Percentiles rank a stretch among this genome's conserved stretches.
Conservation (phyloP, 2,888 invertebrate species). For the Seladonia tumulorum region DNA sequence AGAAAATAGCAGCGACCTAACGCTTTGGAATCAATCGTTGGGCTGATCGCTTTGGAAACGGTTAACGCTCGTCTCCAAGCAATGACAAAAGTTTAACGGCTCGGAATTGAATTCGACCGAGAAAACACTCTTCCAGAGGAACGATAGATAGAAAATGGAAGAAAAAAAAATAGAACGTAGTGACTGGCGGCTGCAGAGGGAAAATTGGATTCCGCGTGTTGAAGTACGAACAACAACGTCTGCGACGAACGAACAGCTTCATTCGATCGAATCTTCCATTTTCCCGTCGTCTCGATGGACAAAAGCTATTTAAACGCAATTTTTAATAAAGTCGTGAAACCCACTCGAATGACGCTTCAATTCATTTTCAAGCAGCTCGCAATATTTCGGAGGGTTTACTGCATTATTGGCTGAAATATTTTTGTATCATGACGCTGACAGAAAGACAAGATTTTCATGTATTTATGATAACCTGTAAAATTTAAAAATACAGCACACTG, state of each 20-base stretch:
- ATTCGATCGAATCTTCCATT: slow-evolving; percentile 40
- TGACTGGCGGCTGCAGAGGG: slow-evolving; percentile 58
- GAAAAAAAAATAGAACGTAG: slow-evolving; percentile 58
- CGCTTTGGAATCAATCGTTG: slow-evolving; percentile 42
- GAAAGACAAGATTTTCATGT: not conserved
- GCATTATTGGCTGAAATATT: too few species aligned
- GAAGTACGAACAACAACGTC: slow-evolving; percentile 48
- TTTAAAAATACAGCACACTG: too few species aligned
- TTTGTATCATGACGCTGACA: too few species aligned
- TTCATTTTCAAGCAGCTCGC: not conserved
- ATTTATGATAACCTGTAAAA: not conserved
- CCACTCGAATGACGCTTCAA: not conserved
- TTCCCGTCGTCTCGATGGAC: not conserved
- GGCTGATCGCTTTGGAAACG: slow-evolving; percentile 48
- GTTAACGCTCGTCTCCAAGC: slow-evolving; percentile 70
- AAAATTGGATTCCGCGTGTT: slow-evolving; percentile 77
- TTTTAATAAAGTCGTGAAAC: not conserved
- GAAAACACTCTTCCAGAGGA: slow-evolving; percentile 36
- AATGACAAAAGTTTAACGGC: slow-evolving; percentile 75
- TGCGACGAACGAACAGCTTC: slow-evolving; percentile 36
- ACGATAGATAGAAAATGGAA: slow-evolving; percentile 39
- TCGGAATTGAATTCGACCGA: slow-evolving; percentile 72
- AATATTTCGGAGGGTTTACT: not conserved
- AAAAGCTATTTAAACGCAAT: slow-evolving; percentile 3
- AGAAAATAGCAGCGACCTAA: slow-evolving; percentile 13